These are phyloP conservation scores for Chiridota heheva DNA, from an alignment of 35 echinoderm and acorn worm species.

Conservation along the genomic window DNA sequence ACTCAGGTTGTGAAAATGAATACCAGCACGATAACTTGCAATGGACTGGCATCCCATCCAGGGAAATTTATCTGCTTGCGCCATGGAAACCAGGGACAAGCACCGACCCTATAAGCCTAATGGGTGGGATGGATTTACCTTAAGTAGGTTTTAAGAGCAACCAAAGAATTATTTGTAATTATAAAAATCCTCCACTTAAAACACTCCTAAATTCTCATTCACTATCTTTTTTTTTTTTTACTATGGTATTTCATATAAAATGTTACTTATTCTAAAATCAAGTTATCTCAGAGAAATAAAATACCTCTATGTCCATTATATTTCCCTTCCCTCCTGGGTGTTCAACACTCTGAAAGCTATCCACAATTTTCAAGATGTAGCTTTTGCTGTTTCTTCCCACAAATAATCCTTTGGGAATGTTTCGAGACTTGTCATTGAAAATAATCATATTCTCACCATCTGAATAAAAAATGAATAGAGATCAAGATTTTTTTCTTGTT, in stretches of 20 bases:
- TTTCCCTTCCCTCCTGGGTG: constrained; percentile 29
- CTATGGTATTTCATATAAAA: neutral
- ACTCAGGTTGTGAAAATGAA: too few species aligned
- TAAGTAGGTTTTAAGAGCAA: too few species aligned
- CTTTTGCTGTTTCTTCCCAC: constrained; percentile 73
- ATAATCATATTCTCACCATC: constrained; percentile 81
- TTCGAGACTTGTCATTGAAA: constrained; percentile 88
- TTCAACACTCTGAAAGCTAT: constrained; percentile 58
- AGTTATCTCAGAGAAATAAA: too few species aligned
- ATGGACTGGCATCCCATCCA: too few species aligned
- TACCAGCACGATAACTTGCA: too few species aligned
- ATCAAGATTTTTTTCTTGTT: neutral
- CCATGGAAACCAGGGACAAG: too few species aligned
- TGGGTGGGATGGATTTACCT: too few species aligned
- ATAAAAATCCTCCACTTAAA: neutral
- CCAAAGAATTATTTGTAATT: neutral
- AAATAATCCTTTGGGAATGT: constrained; percentile 74
- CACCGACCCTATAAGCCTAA: too few species aligned
- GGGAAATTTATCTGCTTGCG: too few species aligned
- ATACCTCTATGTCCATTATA: constrained; percentile 69
- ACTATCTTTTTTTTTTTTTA: neutral
- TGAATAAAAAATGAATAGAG: constrained; percentile 31
- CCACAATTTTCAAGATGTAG: constrained; percentile 42
- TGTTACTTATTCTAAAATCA: neutral
- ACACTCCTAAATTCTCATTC: neutral